These are phyloP conservation scores for Torymus tubicola DNA, from an alignment of 2,888 invertebrate species.

Conservation along the genomic window DNA sequence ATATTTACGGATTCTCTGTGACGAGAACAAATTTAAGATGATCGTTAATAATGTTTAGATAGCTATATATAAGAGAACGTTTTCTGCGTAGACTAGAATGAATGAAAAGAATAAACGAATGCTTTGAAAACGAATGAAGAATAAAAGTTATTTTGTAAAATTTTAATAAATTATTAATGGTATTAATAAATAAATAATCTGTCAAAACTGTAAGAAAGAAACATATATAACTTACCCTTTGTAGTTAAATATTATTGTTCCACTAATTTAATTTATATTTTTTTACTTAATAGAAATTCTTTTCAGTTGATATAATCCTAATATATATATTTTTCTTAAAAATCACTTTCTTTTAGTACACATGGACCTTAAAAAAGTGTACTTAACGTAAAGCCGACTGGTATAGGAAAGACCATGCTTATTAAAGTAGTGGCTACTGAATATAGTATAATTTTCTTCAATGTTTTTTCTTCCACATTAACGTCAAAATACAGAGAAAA, in stretches of 20 bases:
- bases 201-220: not conserved
- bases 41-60: not conserved
- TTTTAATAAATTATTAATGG: constrained; percentile 17
- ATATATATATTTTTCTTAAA: too few species aligned
- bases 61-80: not conserved
- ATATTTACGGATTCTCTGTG: not conserved
- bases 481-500: constrained; percentile 99
- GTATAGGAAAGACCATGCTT: constrained; percentile 96
- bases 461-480: constrained; percentile 96
- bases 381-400: constrained; percentile 94
- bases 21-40: not conserved
- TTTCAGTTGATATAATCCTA: too few species aligned
- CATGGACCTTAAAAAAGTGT: constrained; percentile 98
- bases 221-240: not conserved
- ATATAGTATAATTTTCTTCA: constrained; percentile 98
- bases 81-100: not conserved
- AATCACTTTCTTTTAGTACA: too few species aligned
- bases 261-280: too few species aligned
- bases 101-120: not conserved
- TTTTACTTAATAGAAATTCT: too few species aligned
- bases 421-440: constrained; percentile 99
- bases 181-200: too few species aligned
- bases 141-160: constrained; percentile 27
- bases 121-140: not conserved
- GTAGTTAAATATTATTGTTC: too few species aligned